phyloP scores from a whole-genome alignment of 2,113 vertebrate species.

The Garra rufa region DNA sequence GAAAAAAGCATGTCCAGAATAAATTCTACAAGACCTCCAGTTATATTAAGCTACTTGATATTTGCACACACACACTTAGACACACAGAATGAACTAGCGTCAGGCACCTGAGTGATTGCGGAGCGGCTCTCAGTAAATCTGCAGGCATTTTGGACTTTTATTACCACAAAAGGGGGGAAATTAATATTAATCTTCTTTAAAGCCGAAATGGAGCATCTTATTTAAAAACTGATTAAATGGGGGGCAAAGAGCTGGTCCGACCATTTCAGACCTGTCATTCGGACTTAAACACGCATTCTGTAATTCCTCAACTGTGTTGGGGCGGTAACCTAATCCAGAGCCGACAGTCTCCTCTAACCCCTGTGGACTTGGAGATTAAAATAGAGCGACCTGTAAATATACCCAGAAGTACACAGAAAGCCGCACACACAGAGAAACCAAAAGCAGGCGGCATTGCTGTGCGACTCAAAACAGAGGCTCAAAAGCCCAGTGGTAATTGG shows the following conservation, averaged over 20 bases:
- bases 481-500: slow-evolving; percentile 60
- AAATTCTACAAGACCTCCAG: background rate
- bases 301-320: slow-evolving; percentile 48
- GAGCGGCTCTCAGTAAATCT: slow-evolving; percentile 43
- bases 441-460: background rate
- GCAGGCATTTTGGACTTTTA: slow-evolving; percentile 54
- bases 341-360: slow-evolving; percentile 11
- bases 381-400: slow-evolving; percentile 10
- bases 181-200: slow-evolving; percentile 57
- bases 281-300: slow-evolving; percentile 32
- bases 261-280: slow-evolving; percentile 51
- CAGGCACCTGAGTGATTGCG: slow-evolving; percentile 43
- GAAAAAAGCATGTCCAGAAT: background rate
- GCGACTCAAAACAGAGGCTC: background rate
- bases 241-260: slow-evolving; percentile 48
- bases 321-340: slow-evolving; percentile 42
- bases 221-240: slow-evolving; percentile 59
- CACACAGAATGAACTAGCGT: background rate
- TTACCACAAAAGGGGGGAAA: slow-evolving; percentile 41
- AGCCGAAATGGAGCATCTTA: slow-evolving; percentile 57
- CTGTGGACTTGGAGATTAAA: slow-evolving; percentile 12
- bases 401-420: slow-evolving; percentile 1
- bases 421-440: background rate
- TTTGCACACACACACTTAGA: slow-evolving; percentile 32
- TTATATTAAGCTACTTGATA: slow-evolving; percentile 25